Base-by-base conservation (phyloP, 2,113 vertebrate species). In the Misgurnus mizolepis region DNA sequence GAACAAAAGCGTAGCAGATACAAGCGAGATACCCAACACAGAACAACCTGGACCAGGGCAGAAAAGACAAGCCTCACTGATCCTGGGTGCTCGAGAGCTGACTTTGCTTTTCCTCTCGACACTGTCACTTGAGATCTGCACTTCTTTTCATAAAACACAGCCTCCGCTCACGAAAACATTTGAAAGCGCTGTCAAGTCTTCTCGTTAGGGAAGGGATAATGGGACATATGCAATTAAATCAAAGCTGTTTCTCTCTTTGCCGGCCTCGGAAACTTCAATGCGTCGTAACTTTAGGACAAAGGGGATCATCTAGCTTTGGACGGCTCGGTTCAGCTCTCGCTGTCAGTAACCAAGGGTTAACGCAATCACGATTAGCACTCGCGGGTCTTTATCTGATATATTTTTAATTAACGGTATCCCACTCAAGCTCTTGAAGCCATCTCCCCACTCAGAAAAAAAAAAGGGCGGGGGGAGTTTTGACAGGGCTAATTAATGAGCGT, bases 361-460 rank as follows among this genome's bases (percentile, higher is more conserved):
- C 86, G 83, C 75, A 85, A 53, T 86, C 83, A 83, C 83, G 83
- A 86, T 86, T 85, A 86, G 84, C 79, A 86, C 92, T 93, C 91
- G 86, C 87, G 92, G 92, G 91, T 82, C 88, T 83, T 89, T 89
- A 93, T 94, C 92, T 93, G 93, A 93, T 94, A 93, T 93, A 90
- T 93, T 94, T 93, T 94, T 94, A 94, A 94, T 94, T 94, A 94
- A 92, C 86, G 86, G 86, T 91, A 92, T 91, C 92, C 92, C 86
- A 91, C 93, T 94, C 91, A 93, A 88, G 88, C 90, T 90, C 92
- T 92, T 92, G 91, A 91, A 92, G 90, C 87, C 80, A 71, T 73
- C 75, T 79, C 77, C 80, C 67, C 80, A 67, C 71, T 74, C 68
- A 73, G 73, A 87, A 82, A 85, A 91, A 91, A 91, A 87, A 89